Evolutionary conservation across 2,113 vertebrate species (phyloP).

Genomic region (Orientallactaga bullata): DNA sequence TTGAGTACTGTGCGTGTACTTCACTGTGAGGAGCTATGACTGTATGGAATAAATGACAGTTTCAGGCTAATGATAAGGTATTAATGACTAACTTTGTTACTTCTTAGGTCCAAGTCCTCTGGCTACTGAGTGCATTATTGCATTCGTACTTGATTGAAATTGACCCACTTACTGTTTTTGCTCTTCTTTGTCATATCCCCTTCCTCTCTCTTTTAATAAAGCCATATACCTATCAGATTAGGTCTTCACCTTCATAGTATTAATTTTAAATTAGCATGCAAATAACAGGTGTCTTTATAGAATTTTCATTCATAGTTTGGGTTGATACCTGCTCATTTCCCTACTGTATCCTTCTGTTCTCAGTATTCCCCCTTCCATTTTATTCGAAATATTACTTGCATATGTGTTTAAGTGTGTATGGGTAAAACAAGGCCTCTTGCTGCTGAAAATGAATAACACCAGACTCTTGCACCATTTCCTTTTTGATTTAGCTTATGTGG

Average conservation of each 20-base stretch:
- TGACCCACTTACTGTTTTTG: not conserved
- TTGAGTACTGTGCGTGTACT: not conserved
- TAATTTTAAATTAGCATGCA: no score
- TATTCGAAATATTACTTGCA: no score
- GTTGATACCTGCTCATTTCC: no score
- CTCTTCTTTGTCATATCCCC: not conserved
- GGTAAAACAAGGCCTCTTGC: no score
- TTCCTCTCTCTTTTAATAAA: not conserved
- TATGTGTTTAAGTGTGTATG: no score
- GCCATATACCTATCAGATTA: not conserved
- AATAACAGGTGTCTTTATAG: no score
- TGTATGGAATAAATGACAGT: not conserved
- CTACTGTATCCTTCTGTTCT: no score
- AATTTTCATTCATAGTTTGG: no score
- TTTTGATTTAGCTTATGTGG: no score
- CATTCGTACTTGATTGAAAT: not conserved
- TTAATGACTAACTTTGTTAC: not conserved
- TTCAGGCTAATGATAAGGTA: not conserved
- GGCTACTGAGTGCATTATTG: not conserved
- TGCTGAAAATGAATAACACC: no score
- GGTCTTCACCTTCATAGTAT: not conserved
- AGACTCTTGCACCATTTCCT: no score
- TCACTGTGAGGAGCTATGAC: not conserved
- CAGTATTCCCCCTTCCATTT: no score
- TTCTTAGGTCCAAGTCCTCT: conserved; percentile 33